Percentiles rank a stretch among this genome's conserved stretches.
Evolutionary conservation across 2,797 vertebrate genomes (phyloP).

Genomic region (Pterois miles): DNA sequence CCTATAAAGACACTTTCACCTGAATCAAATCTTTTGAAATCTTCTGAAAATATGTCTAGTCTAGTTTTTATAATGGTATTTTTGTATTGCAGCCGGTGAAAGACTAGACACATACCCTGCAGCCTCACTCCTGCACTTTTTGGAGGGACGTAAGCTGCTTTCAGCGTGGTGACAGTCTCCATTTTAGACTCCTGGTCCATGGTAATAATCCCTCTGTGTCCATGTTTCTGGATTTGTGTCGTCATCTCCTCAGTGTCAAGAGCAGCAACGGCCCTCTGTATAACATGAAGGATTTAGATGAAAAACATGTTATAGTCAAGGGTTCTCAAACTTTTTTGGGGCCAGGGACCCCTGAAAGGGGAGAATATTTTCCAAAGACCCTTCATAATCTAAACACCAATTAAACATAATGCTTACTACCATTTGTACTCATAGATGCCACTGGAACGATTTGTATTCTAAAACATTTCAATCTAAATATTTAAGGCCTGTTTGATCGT

Average conservation of each 20-base stretch:
- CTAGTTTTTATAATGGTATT: not conserved
- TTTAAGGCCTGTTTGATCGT: no score
- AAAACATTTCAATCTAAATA: no score
- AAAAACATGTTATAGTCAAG: not conserved
- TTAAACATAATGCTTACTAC: no score
- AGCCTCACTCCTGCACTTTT: constrained; percentile 56
- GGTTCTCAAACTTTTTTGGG: no score
- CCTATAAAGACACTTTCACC: not conserved
- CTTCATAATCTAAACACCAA: no score
- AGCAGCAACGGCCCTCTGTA: constrained; percentile 58
- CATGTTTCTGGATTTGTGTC: constrained; percentile 49
- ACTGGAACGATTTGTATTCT: no score
- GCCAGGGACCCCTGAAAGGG: no score
- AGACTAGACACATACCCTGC: constrained; percentile 63
- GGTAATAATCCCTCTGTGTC: constrained; percentile 70
- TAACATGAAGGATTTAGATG: not conserved
- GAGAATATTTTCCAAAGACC: no score
- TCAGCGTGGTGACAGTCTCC: constrained; percentile 66
- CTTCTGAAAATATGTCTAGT: constrained; percentile 1
- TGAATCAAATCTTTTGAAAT: constrained; percentile 1
- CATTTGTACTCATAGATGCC: no score
- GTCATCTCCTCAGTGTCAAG: constrained; percentile 40
- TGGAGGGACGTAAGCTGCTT: constrained; percentile 49
- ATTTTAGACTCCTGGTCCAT: constrained; percentile 58
- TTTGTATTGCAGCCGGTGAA: not conserved